Evolutionary conservation across 2,797 vertebrate genomes (phyloP).

Genomic region (Perodicticus potto): DNA sequence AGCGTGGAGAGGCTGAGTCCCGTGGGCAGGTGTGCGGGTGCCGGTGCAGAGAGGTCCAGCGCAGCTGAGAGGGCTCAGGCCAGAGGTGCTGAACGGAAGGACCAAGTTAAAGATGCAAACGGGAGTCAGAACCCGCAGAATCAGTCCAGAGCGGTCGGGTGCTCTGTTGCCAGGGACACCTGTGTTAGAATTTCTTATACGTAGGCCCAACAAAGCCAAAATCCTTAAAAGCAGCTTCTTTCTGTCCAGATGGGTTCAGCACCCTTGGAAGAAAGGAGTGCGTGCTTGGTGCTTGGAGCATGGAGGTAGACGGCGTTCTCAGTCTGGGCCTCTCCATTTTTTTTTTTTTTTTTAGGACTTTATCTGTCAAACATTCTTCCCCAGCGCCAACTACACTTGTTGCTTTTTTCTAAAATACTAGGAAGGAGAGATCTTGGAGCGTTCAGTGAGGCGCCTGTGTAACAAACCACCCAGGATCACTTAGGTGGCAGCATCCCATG

Average conservation of each 20-base stretch:
- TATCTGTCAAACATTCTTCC: constrained; percentile 32
- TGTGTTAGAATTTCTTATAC: constrained; percentile 44
- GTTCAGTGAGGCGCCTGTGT: not conserved
- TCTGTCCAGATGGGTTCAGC: constrained; percentile 68
- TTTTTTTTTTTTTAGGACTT: constrained; percentile 66
- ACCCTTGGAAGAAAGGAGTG: constrained; percentile 56
- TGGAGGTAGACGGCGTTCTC: constrained; percentile 48
- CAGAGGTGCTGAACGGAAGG: not conserved
- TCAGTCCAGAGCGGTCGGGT: not conserved
- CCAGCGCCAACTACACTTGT: constrained; percentile 11
- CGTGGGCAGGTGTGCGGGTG: not conserved
- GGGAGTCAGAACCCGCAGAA: not conserved
- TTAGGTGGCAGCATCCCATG: not conserved
- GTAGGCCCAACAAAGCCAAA: constrained; percentile 40
- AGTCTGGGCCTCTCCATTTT: constrained; percentile 32
- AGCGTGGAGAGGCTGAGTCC: not conserved
- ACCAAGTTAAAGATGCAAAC: not conserved
- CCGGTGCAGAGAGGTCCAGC: not conserved
- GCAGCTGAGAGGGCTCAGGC: not conserved
- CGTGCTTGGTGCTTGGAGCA: too few relatives aligned
- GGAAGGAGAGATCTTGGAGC: not conserved
- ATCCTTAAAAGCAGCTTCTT: constrained; percentile 76
- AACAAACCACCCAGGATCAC: not conserved
- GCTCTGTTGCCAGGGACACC: constrained; percentile 11
- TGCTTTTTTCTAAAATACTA: not conserved